Conservation (phyloP, 2,888 invertebrate species). For the Rhodophaea formosa region DNA sequence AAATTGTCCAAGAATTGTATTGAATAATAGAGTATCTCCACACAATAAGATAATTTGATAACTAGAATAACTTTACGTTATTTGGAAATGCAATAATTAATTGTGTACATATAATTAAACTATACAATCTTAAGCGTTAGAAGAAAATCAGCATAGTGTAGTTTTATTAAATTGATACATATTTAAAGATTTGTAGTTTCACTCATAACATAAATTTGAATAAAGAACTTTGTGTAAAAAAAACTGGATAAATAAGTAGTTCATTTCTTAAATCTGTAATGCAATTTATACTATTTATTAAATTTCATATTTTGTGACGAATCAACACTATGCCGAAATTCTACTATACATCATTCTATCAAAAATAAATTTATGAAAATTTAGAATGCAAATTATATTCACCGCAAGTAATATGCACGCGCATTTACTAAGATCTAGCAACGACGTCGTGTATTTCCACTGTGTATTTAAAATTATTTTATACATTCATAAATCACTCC, state of each 20-base stretch:
- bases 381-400: not conserved
- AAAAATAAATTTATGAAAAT: not conserved
- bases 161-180: not conserved
- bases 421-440: slow-evolving; percentile 8
- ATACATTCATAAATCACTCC: slow-evolving; percentile 68
- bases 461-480: slow-evolving; percentile 54
- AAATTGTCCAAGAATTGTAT: not conserved
- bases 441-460: not conserved
- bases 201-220: not conserved
- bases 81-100: not conserved
- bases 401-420: not conserved
- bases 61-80: not conserved
- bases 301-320: not conserved
- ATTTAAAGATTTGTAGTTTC: not conserved
- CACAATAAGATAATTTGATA: not conserved
- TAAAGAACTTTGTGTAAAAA: not conserved
- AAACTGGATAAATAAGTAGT: not conserved
- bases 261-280: not conserved
- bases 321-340: not conserved
- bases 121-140: not conserved
- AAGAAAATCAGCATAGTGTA: not conserved
- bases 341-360: not conserved
- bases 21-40: not conserved
- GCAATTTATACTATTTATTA: not conserved
- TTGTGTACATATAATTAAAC: not conserved